A percentile compares a stretch with the other conserved stretches of the same genome.
Evolutionary conservation across 2,113 vertebrate species (phyloP).

Genomic region (Dicaeum eximium): DNA sequence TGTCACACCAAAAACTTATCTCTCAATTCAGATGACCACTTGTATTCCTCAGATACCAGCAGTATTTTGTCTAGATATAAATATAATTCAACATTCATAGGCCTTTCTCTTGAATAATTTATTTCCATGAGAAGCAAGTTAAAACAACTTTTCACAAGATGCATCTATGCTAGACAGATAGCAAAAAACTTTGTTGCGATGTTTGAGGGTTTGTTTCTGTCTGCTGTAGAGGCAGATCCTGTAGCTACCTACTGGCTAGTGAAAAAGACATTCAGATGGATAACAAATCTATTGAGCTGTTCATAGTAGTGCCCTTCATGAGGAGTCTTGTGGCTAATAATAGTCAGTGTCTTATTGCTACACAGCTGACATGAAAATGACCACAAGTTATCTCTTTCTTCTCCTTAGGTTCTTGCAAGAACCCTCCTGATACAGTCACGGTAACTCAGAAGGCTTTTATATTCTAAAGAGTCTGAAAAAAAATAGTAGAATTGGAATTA

Average conservation of each 20-base stretch:
- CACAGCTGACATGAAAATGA: not conserved
- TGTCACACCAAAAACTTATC: not conserved
- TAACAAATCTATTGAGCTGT: not conserved
- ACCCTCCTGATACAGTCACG: not conserved
- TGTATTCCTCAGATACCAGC: not conserved
- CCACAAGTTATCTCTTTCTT: not conserved
- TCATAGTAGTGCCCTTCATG: not conserved
- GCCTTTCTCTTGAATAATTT: not conserved
- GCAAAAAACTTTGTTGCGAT: not conserved
- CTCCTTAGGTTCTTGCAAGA: not conserved
- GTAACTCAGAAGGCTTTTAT: not conserved
- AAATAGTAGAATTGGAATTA: not conserved
- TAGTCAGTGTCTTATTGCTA: not conserved
- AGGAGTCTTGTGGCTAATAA: not conserved
- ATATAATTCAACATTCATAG: not conserved
- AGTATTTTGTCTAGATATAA: not conserved
- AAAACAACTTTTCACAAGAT: not conserved
- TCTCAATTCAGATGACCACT: not conserved
- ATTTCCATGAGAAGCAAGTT: not conserved
- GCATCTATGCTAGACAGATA: rapidly evolving
- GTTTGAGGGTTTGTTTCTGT: not conserved
- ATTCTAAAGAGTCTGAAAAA: not conserved
- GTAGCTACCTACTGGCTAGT: not conserved
- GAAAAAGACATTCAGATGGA: not conserved
- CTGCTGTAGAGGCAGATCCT: not conserved